Evolutionary conservation across 2,797 vertebrate genomes (phyloP).

Genomic region (Lacerta agilis): DNA sequence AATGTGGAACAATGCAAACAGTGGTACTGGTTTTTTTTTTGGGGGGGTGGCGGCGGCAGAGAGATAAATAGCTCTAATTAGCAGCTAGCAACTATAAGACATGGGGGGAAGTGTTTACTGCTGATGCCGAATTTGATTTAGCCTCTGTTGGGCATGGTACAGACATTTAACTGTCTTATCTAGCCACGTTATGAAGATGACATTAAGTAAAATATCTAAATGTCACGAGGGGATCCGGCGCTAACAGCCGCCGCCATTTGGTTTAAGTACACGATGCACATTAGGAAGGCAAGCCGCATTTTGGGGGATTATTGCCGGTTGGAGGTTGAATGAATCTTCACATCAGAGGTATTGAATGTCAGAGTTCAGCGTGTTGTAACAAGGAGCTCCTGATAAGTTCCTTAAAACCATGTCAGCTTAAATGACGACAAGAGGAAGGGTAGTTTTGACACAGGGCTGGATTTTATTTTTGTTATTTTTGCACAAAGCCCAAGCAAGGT

Average conservation of each 20-base stretch:
- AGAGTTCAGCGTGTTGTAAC: slow-evolving; percentile 31
- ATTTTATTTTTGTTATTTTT: too few relatives aligned
- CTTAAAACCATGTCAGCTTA: slow-evolving; percentile 24
- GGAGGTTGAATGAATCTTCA: neutral
- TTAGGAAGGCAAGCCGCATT: slow-evolving; percentile 22
- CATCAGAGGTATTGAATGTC: neutral
- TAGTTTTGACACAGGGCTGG: neutral
- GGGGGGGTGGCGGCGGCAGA: neutral
- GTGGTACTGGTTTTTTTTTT: slow-evolving; percentile 38
- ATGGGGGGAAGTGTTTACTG: slow-evolving; percentile 20
- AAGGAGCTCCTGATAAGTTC: slow-evolving; percentile 24
- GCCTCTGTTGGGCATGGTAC: slow-evolving; percentile 40
- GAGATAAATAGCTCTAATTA: slow-evolving; percentile 71
- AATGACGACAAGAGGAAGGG: neutral
- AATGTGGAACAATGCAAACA: slow-evolving; percentile 68
- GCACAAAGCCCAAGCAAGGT: neutral
- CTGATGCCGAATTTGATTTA: slow-evolving; percentile 63
- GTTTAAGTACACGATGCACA: neutral
- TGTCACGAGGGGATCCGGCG: slow-evolving; percentile 45
- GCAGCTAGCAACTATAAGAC: slow-evolving; percentile 68
- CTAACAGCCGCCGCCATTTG: slow-evolving; percentile 43
- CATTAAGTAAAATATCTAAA: slow-evolving; percentile 57
- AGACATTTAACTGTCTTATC: slow-evolving; percentile 52
- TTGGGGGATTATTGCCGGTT: slow-evolving; percentile 8
- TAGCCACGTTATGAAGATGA: slow-evolving; percentile 40